A percentile compares a stretch with the other conserved stretches of the same genome.
Evolutionary conservation across 2,113 vertebrate species (phyloP).

Genomic region (Progne subis): DNA sequence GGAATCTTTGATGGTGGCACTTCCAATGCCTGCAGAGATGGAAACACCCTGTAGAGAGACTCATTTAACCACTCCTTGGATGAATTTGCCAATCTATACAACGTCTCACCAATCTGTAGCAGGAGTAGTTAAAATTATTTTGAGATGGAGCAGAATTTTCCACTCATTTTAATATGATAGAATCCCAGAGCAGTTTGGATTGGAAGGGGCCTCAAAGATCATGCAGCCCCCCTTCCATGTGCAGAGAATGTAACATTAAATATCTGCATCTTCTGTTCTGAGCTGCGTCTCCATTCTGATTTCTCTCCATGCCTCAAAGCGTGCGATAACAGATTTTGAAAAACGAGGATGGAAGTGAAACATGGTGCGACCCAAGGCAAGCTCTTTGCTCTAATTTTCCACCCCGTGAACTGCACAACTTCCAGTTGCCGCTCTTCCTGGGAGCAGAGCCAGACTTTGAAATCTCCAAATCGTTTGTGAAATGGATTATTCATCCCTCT

Average conservation of each 20-base stretch:
- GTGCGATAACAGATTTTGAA: not conserved
- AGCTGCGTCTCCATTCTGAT: not conserved
- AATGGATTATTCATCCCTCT: conserved; percentile 59
- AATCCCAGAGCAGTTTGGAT: not conserved
- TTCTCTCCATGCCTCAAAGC: not conserved
- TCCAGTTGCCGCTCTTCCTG: conserved; percentile 16
- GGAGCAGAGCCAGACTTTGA: conserved; percentile 55
- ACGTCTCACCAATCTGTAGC: not conserved
- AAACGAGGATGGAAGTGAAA: not conserved
- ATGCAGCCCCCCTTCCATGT: not conserved
- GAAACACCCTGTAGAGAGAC: not conserved
- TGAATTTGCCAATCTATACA: fast-evolving
- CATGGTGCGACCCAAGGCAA: not conserved
- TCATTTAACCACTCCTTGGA: not conserved
- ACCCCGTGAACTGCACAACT: conserved; percentile 12
- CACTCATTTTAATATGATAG: not conserved
- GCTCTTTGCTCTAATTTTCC: conserved; percentile 59
- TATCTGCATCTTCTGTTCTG: not conserved
- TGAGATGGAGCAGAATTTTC: not conserved
- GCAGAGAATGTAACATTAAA: not conserved
- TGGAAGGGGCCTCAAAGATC: not conserved
- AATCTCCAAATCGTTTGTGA: conserved; percentile 56
- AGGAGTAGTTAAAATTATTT: not conserved
- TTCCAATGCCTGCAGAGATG: not conserved
- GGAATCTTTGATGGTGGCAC: fast-evolving